These are phyloP conservation scores for Synchiropus splendidus DNA, from an alignment of 2,113 vertebrate genomes.

Conservation along the genomic window DNA sequence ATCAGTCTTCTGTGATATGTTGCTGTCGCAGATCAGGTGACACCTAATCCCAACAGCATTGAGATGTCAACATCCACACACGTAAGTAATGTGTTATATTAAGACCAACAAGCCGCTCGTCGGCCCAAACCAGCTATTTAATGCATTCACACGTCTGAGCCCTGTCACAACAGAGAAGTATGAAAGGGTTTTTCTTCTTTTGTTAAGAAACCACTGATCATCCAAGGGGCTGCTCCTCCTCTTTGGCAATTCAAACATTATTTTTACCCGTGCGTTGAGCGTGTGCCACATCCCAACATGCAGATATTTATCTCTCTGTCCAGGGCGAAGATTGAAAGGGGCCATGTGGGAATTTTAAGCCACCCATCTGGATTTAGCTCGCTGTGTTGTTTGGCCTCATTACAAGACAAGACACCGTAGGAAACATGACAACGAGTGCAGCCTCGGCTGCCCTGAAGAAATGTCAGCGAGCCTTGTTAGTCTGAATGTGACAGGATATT, in stretches of 20 bases:
- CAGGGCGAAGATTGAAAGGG: slow-evolving; percentile 1
- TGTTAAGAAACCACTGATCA: no score
- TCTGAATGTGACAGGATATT: neutral
- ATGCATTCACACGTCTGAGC: neutral
- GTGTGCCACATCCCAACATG: slow-evolving; percentile 12
- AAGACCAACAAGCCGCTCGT: slow-evolving; percentile 5
- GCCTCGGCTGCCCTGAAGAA: neutral
- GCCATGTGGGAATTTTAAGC: slow-evolving; percentile 2
- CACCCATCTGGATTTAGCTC: slow-evolving; percentile 24
- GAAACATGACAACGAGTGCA: slow-evolving; percentile 4
- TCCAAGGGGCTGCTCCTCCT: neutral
- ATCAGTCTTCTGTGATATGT: neutral
- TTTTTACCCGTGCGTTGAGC: slow-evolving; percentile 8
- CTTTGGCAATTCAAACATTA: no score
- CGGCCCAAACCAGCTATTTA: neutral
- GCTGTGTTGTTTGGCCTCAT: slow-evolving; percentile 21
- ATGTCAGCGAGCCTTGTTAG: neutral
- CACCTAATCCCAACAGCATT: slow-evolving; percentile 23
- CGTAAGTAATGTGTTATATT: slow-evolving; percentile 15
- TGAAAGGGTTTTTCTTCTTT: no score
- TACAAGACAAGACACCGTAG: slow-evolving; percentile 22
- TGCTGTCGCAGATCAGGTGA: neutral
- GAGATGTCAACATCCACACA: slow-evolving; percentile 16
- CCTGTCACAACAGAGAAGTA: neutral
- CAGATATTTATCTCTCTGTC: slow-evolving; percentile 17